These are phyloP conservation scores for Palaemon carinicauda DNA, from an alignment of 1,140 invertebrate genomes.

Conservation along the genomic window DNA sequence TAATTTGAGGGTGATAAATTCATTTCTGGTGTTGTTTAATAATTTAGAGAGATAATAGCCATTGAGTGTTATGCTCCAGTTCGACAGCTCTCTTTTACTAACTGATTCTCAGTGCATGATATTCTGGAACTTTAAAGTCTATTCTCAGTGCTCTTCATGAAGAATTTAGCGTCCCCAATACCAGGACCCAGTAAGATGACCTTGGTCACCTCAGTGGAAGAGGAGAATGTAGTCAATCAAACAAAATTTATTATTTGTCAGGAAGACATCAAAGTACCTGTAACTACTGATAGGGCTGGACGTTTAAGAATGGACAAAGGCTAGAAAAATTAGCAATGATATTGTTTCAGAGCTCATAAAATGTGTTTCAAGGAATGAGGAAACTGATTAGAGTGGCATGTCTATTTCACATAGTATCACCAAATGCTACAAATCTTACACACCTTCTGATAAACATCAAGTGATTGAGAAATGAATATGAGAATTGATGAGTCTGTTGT, in stretches of 20 bases:
- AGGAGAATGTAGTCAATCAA: not conserved
- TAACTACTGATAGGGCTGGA: not conserved
- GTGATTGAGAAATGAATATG: not conserved
- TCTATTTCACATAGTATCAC: not conserved
- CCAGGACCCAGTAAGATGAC: too few relatives aligned
- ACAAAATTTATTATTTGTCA: not conserved
- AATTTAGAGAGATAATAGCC: too few relatives aligned
- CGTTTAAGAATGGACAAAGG: not conserved
- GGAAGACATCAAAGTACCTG: not conserved
- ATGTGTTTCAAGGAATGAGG: not conserved
- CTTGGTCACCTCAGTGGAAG: not conserved
- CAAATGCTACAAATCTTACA: conserved; percentile 1
- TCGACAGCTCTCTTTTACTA: too few relatives aligned
- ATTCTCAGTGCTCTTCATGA: too few relatives aligned
- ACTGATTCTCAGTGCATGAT: too few relatives aligned
- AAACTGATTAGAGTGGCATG: not conserved
- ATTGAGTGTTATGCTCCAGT: too few relatives aligned
- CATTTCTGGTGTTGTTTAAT: too few relatives aligned
- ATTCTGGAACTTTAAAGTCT: too few relatives aligned
- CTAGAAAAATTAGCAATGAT: not conserved
- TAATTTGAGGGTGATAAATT: too few relatives aligned
- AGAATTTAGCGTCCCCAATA: too few relatives aligned
- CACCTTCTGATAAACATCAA: not conserved
- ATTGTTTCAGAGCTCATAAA: not conserved
- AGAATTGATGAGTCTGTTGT: too few relatives aligned